Base-by-base conservation (phyloP, 2,888 invertebrate species). In the Brenthis ino region DNA sequence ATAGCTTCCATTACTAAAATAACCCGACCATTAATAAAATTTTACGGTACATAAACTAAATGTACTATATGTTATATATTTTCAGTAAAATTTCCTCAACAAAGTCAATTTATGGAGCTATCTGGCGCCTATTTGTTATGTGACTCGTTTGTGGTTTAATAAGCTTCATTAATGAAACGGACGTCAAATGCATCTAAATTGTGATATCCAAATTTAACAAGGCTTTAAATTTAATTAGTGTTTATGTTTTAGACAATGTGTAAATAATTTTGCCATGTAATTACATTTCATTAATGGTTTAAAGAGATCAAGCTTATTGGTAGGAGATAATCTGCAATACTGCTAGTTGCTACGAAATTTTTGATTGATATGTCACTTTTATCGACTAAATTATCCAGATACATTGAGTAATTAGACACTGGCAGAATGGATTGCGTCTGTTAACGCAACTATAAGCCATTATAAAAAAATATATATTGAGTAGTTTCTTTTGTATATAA, bases 171-270 rank as follows among this genome's bases (percentile, higher is more conserved):
- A 61, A 61, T 69, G 65, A 54, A 33, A 57, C n/a, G 61, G 28
- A 69, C 55, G 57, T 51, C 53, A 63, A 54, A 63, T 63, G 53
- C 63, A 63, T 37, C 63, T 63, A 63, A 63, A 54, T 54, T 63
- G 37, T 63, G 37, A 63, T 20, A 54, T 53, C 37, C 43, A 11
- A 63, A 63, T 53, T 63, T 43, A 53, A 54, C 20, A 53, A 6
- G 13, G 37, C 14, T 24, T 54, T 54, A 53, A 53, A 54, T 43
- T 63, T 54, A 53, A 63, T 63, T 53, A 63, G 20, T 60, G 60
- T 16, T 60, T 50, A 43, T 28, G 28, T 60, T 60, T 50, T 50
- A 28, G 60, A 28, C 5, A 24, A 50, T 60, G n/a, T 33, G 28
- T 60, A 11, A 43, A 43, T 43, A 43, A 43, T 43, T 43, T 11